Base-by-base conservation (phyloP, 2,797 vertebrate species). In the Epinephelus coioides region DNA sequence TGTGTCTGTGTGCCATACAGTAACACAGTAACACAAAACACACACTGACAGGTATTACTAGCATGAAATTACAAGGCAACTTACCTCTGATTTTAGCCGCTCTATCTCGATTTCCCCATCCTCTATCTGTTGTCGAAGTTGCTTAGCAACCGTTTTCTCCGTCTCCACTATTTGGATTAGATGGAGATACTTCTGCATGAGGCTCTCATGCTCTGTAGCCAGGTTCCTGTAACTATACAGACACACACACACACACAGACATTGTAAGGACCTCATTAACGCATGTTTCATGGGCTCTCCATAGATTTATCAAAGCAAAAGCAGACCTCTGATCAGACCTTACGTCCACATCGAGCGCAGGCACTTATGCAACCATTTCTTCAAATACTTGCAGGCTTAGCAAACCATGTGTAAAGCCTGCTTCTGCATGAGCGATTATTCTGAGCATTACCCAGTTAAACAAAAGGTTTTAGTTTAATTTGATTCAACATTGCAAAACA, bases 151-250 rank as follows among this genome's bases (percentile, higher is more conserved):
- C 0, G 96, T 99, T 96, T 99, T 99, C 96, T 99, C 98, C 0
- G 98, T 98, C 91, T 99, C 98, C 94, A 99, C 97, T 49, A 99
- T 98, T 95, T 99, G 98, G 85, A 99, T 96, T 91, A 99, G 96
- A 94, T 99, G 98, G 85, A 99, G 96, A 94, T 99, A 98, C 96
- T 99, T 99, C 95, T 99, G 98, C 97, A 97, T 99, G 93, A 99
- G 95, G 2, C 96, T 96, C 90, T 99, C 98, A 23, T 99, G 98
- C 93, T 99, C 98, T 0, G 97, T 99, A 76, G 98, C 98, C 91
- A 99, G 95, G 86, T 97, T 98, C 94, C 97, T 96, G 94, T 99
- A 99, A 95, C 98, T 99, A 86, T 56, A 88, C 81, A 88, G 72
- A 85, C 74, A 88, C 70, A 78, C 6, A 34, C 34, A 34, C 30